Conservation (phyloP, 1,140 invertebrate species). For the Maniola jurtina region DNA sequence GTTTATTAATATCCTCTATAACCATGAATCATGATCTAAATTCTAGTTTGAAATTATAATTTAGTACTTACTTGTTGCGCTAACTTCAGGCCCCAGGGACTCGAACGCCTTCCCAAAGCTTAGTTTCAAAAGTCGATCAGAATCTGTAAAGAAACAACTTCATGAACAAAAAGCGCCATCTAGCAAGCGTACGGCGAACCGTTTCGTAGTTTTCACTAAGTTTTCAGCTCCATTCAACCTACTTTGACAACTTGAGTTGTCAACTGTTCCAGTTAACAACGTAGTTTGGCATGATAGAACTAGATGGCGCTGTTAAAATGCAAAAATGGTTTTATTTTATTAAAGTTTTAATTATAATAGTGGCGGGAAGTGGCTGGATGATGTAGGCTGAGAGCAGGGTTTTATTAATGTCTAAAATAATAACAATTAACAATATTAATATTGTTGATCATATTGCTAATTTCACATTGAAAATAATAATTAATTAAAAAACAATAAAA, state of each 20-base stretch:
- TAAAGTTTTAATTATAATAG: background rate
- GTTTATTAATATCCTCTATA: background rate
- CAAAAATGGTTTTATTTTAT: background rate
- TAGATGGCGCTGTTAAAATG: slow-evolving; percentile 34
- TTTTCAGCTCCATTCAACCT: background rate
- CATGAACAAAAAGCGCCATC: slow-evolving; percentile 33
- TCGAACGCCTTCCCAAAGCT: slow-evolving; percentile 73
- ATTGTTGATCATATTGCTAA: too few species aligned
- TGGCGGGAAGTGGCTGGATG: too few species aligned
- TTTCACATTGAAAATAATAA: too few species aligned
- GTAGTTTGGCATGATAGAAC: background rate
- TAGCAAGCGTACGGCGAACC: slow-evolving; percentile 3
- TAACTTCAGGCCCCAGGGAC: slow-evolving; percentile 71
- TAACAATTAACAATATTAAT: too few species aligned
- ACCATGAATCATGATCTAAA: background rate
- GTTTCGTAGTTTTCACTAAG: background rate
- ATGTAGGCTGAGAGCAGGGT: too few species aligned
- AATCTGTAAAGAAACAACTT: slow-evolving; percentile 56
- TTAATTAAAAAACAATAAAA: too few species aligned
- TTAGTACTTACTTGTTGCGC: slow-evolving; percentile 70
- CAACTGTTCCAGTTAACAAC: too few species aligned
- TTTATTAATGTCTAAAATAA: too few species aligned
- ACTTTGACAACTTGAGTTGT: too few species aligned
- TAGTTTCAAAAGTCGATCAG: slow-evolving; percentile 65
- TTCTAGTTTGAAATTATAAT: slow-evolving; percentile 3